Evolutionary conservation across 2,797 vertebrate genomes (phyloP), one percentile per base, ranked within the genome.

Genomic region (Rousettus madagascariensis): DNA sequence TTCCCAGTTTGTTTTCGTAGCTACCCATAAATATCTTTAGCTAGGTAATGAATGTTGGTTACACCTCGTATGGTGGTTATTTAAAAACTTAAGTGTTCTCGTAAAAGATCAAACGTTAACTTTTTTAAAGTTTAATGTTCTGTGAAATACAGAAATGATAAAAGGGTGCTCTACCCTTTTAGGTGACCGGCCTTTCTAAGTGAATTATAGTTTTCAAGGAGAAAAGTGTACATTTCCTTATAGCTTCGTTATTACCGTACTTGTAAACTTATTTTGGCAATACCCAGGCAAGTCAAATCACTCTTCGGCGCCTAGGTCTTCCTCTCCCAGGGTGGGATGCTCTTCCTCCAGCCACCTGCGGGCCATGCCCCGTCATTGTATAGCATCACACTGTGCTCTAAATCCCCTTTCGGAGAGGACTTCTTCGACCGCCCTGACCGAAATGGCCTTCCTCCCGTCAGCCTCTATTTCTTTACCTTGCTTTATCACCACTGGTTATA

Each of bases 291-390:
- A 59, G 78, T 3, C 24, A 26, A 36, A 11, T 3, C 30, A 12
- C 10, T n/a, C 53, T 22, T 6, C 4, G 3, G 74, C 46, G 12
- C 28, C 7, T 8, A 33, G 10, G 1, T 68, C 33, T 16, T 30
- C 24, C 28, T 6, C 0, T 15, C 36, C 12, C 5, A n/a, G 8
- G 46, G 43, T 1, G 6, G 53, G 68, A 20, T 0, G 3, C 5
- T 19, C 3, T 26, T 63, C 9, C 63, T 43, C 36, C 24, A 8
- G 6, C 11, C 8, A 20, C 26, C 26, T n/a, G 46, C 10, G 36
- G 59, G 10, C 8, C 0, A 0, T 4, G 6, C 30, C 36, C 20
- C 63, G 6, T 33, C 4, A 8, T 6, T 7, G 75, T 22, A 1
- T 15, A 3, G 33, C 33, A 33, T 33, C 2, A 36, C 38, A 33